Conservation (phyloP, 30 jellyfish, hydroid and myxozoan species). For the Cassiopea xamachana region DNA sequence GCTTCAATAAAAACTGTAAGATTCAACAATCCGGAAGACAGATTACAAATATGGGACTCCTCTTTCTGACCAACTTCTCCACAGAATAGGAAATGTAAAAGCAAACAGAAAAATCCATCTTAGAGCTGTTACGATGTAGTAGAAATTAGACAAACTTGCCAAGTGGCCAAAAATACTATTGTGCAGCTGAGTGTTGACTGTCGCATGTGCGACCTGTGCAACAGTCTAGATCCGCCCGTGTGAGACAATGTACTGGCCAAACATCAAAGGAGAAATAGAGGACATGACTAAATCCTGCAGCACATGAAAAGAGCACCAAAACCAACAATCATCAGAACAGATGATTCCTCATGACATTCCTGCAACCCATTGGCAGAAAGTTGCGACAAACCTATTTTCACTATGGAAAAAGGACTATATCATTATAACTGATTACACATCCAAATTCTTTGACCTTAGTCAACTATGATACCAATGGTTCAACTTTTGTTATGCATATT, state of each 20-base stretch:
- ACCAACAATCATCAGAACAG: constrained; percentile 57
- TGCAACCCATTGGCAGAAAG: constrained; percentile 56
- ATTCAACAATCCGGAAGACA: no score
- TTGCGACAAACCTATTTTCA: constrained; percentile 63
- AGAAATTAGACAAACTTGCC: no score
- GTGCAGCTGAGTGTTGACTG: no score
- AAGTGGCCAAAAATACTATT: no score
- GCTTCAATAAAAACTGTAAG: no score
- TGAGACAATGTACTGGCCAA: constrained; percentile 26
- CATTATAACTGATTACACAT: constrained; percentile 59
- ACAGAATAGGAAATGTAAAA: no score
- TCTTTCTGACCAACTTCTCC: no score
- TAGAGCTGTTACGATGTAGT: no score
- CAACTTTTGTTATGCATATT: constrained; percentile 40
- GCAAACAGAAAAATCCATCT: no score
- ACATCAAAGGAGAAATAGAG: not conserved
- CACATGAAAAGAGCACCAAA: constrained; percentile 52
- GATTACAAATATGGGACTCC: no score
- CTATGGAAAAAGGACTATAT: constrained; percentile 42
- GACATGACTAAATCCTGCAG: constrained; percentile 22
- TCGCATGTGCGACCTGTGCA: no score
- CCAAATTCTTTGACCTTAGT: constrained; percentile 63
- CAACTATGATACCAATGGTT: constrained; percentile 40
- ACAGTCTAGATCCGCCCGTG: not conserved
- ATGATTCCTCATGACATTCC: constrained; percentile 61